Conservation (phyloP, 2,797 vertebrate genomes). For the Anisognathus igniventris region DNA sequence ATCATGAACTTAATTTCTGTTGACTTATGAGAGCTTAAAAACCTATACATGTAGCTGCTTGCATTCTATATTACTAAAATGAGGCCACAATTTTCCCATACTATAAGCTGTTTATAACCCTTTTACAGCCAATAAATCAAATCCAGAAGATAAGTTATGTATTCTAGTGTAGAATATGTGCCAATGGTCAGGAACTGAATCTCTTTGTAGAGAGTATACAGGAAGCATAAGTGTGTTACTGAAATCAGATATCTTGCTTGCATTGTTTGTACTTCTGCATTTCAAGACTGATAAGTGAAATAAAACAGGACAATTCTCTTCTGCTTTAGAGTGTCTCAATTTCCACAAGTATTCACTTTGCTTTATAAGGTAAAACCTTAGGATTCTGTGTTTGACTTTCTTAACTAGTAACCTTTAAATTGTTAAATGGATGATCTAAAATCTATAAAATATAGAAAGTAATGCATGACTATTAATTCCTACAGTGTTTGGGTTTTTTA, state of each 20-base stretch:
- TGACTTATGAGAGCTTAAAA: neutral
- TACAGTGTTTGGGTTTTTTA: neutral
- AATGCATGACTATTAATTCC: constrained; percentile 34
- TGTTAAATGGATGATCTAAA: neutral
- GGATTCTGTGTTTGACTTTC: neutral
- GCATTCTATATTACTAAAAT: neutral
- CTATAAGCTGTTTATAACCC: neutral
- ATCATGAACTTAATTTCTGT: neutral
- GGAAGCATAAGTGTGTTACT: neutral
- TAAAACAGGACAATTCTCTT: neutral
- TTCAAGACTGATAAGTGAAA: neutral
- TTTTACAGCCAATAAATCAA: neutral
- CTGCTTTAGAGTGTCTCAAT: rapidly evolving
- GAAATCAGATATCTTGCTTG: neutral
- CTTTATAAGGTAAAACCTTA: neutral
- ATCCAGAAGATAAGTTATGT: neutral
- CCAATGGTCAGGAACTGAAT: neutral
- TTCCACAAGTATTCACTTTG: neutral
- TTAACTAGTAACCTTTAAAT: neutral
- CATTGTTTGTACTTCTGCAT: neutral
- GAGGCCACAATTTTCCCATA: neutral
- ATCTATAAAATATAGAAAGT: constrained; percentile 3
- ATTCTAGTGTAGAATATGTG: neutral
- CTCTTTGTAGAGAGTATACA: neutral
- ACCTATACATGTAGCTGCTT: neutral